Evolutionary conservation across 2,888 invertebrate species (phyloP).

Genomic region (Megastigmus dorsalis): DNA sequence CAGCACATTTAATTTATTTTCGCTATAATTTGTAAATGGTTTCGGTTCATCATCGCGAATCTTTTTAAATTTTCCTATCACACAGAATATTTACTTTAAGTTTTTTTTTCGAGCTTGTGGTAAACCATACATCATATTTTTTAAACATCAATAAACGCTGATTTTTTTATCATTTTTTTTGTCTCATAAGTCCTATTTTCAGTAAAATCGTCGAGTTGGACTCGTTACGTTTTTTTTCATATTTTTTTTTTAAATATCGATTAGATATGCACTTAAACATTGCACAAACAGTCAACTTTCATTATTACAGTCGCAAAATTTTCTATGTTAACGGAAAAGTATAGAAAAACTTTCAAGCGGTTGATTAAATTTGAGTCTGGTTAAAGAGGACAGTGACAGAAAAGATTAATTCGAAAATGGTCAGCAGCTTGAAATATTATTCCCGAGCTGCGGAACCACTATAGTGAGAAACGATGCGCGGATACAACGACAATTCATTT

Average conservation of each 20-base stretch:
- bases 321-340: slow-evolving; percentile 18
- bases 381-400: slow-evolving; percentile 4
- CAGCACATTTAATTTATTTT: slow-evolving; percentile 33
- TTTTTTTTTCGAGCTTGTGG: slow-evolving; percentile 15
- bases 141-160: slow-evolving; percentile 24
- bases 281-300: slow-evolving; percentile 22
- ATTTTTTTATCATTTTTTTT: neutral
- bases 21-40: slow-evolving; percentile 19
- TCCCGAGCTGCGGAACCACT: neutral
- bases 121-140: slow-evolving; percentile 11
- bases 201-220: slow-evolving; percentile 12
- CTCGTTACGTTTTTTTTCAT: slow-evolving; percentile 23
- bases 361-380: slow-evolving; percentile 11
- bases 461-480: neutral
- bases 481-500: slow-evolving; percentile 2
- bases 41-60: slow-evolving; percentile 12
- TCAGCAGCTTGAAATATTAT: neutral
- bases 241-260: slow-evolving; percentile 22
- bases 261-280: slow-evolving; percentile 40
- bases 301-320: neutral
- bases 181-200: neutral
- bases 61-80: slow-evolving; percentile 23
- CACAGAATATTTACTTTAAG: slow-evolving; percentile 30
- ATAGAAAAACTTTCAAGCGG: slow-evolving; percentile 25
- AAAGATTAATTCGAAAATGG: slow-evolving; percentile 17